Evolutionary conservation across 2,888 invertebrate genomes (phyloP), one percentile per base, ranked within the genome.

Genomic region (Nudaria mundana): DNA sequence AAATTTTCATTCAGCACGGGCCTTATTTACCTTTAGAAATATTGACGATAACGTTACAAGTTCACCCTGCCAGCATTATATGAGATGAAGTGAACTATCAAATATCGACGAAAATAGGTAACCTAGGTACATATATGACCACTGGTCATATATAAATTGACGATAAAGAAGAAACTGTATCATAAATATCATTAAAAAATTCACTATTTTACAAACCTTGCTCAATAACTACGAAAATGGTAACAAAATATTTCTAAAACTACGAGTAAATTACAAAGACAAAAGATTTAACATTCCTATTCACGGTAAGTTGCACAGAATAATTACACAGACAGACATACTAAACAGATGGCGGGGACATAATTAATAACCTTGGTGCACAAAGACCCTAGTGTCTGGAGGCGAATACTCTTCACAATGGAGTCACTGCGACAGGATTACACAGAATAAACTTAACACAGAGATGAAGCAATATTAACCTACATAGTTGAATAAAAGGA

Each of bases 291-390:
- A 54, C 43, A 52, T 39, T 37, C 38, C 14, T 28, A 18, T 34
- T 26, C 18, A 34, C 25, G 26, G 47, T 45, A 48, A 49, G 57
- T 58, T 58, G 23, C 29, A 44, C 26, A 42, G 52, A 61, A 26
- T 34, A 6, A 25, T n/a, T 26, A 12, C 18, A 54, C 47, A 31
- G 54, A 41, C 44, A 48, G 47, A 35, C 56, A 44, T 46, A 36
- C 53, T 58, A 56, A 60, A 50, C 56, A 54, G 63, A 44, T 49
- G 63, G 48, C 30, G 44, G 50, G 38, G 48, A 63, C 53, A 52
- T 57, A 62, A 63, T 64, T 64, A 63, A 63, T 63, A 58, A 62
- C 55, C 50, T 52, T 59, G 62, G 57, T 61, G 49, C 45, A 61
- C 59, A 63, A 64, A 64, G 59, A 52, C 55, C 41, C 49, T 43